Evolutionary conservation across 2,797 vertebrate genomes (phyloP).

Genomic region (Varecia variegata): DNA sequence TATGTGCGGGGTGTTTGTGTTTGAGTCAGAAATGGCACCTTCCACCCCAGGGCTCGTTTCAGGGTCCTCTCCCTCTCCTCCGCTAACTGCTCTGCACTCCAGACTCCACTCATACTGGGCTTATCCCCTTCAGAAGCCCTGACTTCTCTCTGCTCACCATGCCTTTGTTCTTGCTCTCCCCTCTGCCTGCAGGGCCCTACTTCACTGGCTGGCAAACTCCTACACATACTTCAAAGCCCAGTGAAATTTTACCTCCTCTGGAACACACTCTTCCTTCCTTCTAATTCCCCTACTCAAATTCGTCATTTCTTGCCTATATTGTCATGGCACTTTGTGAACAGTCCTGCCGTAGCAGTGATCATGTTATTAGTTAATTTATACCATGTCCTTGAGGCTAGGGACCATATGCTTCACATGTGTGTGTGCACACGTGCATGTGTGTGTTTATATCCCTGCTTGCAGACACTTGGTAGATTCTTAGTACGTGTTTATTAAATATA

Average conservation of each 20-base stretch:
- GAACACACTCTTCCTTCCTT: background rate
- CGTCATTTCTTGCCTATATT: background rate
- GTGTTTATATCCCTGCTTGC: background rate
- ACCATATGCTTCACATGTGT: background rate
- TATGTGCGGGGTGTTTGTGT: background rate
- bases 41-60: background rate
- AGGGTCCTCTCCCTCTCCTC: background rate
- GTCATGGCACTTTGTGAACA: background rate
- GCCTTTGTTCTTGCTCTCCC: background rate
- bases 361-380: background rate
- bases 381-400: background rate
- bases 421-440: background rate
- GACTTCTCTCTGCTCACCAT: background rate
- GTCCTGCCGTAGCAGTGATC: background rate
- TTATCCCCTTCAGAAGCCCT: background rate
- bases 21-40: background rate
- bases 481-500: constrained; percentile 40
- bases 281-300: background rate
- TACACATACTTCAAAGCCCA: constrained; percentile 3
- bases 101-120: background rate
- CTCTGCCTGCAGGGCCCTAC: background rate
- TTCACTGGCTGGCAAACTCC: background rate
- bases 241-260: background rate
- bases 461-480: constrained; percentile 31
- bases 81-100: background rate